Percentiles rank a stretch among this genome's conserved stretches.
Conservation (phyloP, 37 sponge, comb jelly and placozoan genomes). For the Axinella damicornis region DNA sequence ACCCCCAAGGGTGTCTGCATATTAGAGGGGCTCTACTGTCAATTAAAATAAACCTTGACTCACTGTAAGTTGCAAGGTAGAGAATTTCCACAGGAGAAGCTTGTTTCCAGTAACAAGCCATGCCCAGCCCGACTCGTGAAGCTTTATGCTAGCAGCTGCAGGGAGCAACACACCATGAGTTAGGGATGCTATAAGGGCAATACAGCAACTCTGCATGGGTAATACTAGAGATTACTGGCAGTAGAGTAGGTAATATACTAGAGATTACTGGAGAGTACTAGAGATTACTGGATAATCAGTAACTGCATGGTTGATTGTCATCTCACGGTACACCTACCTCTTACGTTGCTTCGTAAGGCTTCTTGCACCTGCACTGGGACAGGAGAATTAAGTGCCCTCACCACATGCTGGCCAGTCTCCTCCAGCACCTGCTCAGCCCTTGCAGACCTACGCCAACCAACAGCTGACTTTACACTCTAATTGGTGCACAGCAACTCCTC, state of each 20-base stretch:
- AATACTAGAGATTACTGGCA: too few relatives aligned
- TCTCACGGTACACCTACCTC: slow-evolving; percentile 19
- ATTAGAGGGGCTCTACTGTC: background rate
- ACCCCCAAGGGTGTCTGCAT: too few relatives aligned
- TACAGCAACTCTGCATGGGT: too few relatives aligned
- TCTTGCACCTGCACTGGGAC: slow-evolving; percentile 73
- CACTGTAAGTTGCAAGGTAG: slow-evolving; percentile 23
- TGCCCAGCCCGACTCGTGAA: slow-evolving; percentile 64
- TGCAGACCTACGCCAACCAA: background rate
- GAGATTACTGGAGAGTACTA: too few relatives aligned
- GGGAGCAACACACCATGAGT: too few relatives aligned
- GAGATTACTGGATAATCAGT: too few relatives aligned
- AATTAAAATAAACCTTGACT: background rate
- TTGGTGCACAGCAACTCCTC: background rate
- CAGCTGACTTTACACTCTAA: background rate
- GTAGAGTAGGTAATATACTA: too few relatives aligned
- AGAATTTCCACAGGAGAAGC: slow-evolving; percentile 54
- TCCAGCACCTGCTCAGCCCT: slow-evolving; percentile 55
- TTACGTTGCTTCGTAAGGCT: slow-evolving; percentile 14
- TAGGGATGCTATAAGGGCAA: too few relatives aligned
- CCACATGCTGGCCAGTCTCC: slow-evolving; percentile 48
- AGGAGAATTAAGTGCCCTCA: slow-evolving; percentile 54
- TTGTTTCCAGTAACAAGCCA: slow-evolving; percentile 48
- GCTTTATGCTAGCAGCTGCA: slow-evolving; percentile 28
- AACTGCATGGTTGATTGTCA: too few relatives aligned